Evolutionary conservation across 1,140 invertebrate species (phyloP), one percentile per base, ranked within the genome.

Genomic region (Pectinophora gossypiella): DNA sequence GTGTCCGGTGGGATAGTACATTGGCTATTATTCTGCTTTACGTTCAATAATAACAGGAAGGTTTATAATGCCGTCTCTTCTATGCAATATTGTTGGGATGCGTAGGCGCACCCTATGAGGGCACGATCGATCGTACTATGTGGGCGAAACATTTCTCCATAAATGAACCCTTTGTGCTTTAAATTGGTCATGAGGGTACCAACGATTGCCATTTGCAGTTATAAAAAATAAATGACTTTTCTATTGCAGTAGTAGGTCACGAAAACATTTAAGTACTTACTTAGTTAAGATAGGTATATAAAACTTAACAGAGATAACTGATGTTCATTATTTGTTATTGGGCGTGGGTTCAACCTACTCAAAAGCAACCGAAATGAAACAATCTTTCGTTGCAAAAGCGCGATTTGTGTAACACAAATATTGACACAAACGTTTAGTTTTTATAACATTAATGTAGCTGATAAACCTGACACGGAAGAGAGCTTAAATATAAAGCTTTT

Each of bases 161-260:
- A 76, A 73, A 79, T 64, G 73, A 83, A 70, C 79, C 77, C 77
- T 82, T 83, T 81, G 76, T 83, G 64, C 60, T 61, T 51, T 77
- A 72, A 78, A 85, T 81, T 81, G 69, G 59, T 70, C 59, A 79
- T 74, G 62, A 70, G 76, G 75, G 72, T 60, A 61, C 77, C 69
- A 79, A 58, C 69, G 73, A 78, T 76, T 75, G 73, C 70, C 68
- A 69, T 69, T 80, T 71, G 72, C 69, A 67, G 63, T 75, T 73
- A 69, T 63, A 67, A 68, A 71, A 76, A 65, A 64, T 64, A 65
- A 64, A 54, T 48, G 51, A 48, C 55, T 58, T 50, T 59, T 4
- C 36, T 3, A 32, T 32, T 32, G 27, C 27, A 32, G 27, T n/a
- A 32, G 2, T 32, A 32, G n/a, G 9, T 32, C 9, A 32, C 27